Percentiles rank a stretch among this genome's conserved stretches.
phyloP scores from a whole-genome alignment of 2,113 vertebrate genomes.

The Sialia sialis region DNA sequence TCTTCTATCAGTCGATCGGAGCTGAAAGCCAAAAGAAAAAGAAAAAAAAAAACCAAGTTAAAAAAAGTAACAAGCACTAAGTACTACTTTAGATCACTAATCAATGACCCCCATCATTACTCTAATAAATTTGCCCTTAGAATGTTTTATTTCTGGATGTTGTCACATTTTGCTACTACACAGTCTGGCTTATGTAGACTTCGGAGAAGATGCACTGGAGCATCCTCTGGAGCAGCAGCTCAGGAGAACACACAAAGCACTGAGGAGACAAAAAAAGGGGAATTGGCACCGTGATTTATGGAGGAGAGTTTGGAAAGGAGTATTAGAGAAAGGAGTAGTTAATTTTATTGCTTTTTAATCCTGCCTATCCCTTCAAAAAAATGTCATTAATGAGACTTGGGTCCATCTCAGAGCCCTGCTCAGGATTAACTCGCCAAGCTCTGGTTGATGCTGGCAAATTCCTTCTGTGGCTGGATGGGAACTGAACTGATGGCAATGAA shows the following conservation, averaged over 20 bases:
- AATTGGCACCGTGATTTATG: not conserved
- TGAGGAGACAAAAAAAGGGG: not conserved
- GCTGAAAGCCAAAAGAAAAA: slow-evolving; percentile 71
- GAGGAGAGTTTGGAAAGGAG: not conserved
- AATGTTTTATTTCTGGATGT: not conserved
- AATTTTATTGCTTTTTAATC: not conserved
- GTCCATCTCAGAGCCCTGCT: not conserved
- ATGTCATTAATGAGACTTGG: not conserved
- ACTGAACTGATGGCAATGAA: not conserved
- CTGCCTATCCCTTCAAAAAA: not conserved
- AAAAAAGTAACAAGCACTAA: not conserved
- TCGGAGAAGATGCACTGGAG: not conserved
- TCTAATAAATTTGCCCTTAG: not conserved
- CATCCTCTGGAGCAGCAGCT: not conserved
- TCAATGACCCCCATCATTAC: not conserved
- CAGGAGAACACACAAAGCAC: not conserved
- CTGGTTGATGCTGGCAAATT: not conserved
- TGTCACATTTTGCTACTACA: not conserved
- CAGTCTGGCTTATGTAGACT: rapidly evolving
- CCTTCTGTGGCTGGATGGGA: not conserved
- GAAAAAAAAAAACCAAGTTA: not conserved
- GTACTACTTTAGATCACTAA: not conserved
- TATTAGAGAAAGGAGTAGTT: not conserved
- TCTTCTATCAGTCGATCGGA: slow-evolving; percentile 98
- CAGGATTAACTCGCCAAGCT: not conserved